These are phyloP conservation scores for Hephaestus fuliginosus DNA, from an alignment of 2,797 vertebrate genomes.

Conservation along the genomic window DNA sequence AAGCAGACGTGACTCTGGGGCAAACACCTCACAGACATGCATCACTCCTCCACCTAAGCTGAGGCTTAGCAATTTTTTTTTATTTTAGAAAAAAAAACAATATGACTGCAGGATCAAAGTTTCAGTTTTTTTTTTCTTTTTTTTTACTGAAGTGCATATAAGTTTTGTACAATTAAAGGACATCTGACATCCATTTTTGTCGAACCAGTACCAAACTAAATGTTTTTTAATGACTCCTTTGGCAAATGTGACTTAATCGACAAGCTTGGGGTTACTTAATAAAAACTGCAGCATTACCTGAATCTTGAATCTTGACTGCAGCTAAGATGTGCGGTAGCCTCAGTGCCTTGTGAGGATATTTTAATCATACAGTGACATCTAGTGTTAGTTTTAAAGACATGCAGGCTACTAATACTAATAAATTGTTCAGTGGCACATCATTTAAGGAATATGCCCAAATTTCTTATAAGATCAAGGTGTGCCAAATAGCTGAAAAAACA, in stretches of 20 bases:
- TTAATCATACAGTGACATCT: constrained; percentile 68
- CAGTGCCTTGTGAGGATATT: not conserved
- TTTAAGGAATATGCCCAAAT: not conserved
- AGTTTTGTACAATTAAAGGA: not conserved
- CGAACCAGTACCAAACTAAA: not conserved
- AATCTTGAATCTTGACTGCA: constrained; percentile 7
- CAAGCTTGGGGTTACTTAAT: not conserved
- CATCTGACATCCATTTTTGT: not conserved
- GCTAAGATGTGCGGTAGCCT: not conserved
- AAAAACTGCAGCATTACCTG: not conserved
- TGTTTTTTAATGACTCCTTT: not conserved
- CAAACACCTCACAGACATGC: constrained; percentile 50
- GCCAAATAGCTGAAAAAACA: not conserved
- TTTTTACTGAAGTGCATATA: not conserved
- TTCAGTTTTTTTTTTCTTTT: not conserved
- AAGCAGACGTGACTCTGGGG: constrained; percentile 56
- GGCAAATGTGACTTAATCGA: not conserved
- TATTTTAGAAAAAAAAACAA: not conserved
- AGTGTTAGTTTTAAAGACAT: constrained; percentile 44
- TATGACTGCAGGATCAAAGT: not conserved
- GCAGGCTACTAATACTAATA: not conserved
- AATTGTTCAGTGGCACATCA: not conserved
- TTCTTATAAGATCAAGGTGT: not conserved
- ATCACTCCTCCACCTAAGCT: constrained; percentile 31
- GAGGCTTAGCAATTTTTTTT: not conserved